Evolutionary conservation across 2,888 invertebrate genomes (phyloP), one percentile per base, ranked within the genome.

Genomic region (Ochropleura plecta): DNA sequence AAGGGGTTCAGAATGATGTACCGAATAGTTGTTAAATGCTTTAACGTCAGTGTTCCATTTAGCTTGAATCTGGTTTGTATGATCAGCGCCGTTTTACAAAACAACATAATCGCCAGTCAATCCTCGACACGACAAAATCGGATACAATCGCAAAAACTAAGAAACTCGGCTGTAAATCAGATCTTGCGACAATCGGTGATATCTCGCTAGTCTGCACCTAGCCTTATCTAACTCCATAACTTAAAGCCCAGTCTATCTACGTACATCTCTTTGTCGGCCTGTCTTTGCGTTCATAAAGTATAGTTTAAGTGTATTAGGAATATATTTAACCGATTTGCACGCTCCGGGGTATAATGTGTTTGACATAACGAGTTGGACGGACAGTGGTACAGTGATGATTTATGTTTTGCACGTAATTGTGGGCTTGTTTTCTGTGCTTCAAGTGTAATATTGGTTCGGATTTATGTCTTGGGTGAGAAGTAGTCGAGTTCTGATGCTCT

Each of bases 261-360:
- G 30, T 55, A 51, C 78, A 86, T 84, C 88, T 82, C 90, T 92
- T 92, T 92, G 93, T 92, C 92, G 92, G 92, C 86, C 67, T 74
- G 88, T 86, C 84, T 70, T 80, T 82, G 74, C 74, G 71, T 76
- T 75, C 82, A 89, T 91, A 90, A 91, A 90, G 67, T 79, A 88
- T 84, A 85, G 74, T 85, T 78, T 81, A 85, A 84, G 78, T 87
- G 85, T 86, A 88, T 87, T 86, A 87, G 88, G 86, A 84, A 90
- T 91, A 89, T 89, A 88, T 93, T 93, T 91, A 92, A 88, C 87
- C 88, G 91, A 93, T 93, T 92, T 91, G 90, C 90, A 88, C 86
- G 91, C 91, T 85, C 74, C 81, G 74, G 88, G 89, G 89, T 85
- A 83, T 87, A 86, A 89, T 85, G 82, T 86, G 88, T 86, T 83